Percentiles rank a stretch among this genome's conserved stretches.
phyloP scores from a whole-genome alignment of 2,797 vertebrate species.

The Gymnothorax javanicus region DNA sequence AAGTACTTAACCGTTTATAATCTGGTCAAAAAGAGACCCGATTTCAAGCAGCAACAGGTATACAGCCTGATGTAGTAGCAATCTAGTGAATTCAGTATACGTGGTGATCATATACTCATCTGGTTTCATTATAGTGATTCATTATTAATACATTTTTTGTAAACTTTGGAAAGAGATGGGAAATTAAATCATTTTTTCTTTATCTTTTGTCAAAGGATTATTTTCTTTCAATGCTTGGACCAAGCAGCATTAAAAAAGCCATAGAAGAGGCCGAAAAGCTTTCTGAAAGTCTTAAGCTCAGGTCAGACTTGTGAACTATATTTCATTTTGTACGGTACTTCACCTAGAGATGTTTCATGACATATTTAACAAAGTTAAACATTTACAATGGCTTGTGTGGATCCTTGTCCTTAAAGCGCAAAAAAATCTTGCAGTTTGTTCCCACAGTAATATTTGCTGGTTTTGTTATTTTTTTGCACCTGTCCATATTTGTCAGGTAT shows the following conservation, averaged over 20 bases:
- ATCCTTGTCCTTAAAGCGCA: not conserved
- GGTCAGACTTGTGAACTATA: constrained; percentile 66
- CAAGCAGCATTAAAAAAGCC: constrained; percentile 89
- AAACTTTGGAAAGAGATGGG: not conserved
- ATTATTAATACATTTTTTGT: not conserved
- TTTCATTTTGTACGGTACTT: not conserved
- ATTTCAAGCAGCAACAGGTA: constrained; percentile 96
- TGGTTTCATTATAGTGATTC: not conserved
- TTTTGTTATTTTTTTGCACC: not conserved
- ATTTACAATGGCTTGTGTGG: not conserved
- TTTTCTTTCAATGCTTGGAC: constrained; percentile 86
- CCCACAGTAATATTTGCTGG: not conserved
- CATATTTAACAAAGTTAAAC: not conserved
- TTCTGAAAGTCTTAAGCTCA: constrained; percentile 95
- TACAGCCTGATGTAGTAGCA: not conserved
- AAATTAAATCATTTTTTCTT: not conserved
- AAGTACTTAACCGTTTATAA: constrained; percentile 93
- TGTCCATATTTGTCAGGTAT: constrained; percentile 74
- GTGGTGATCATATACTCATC: not conserved
- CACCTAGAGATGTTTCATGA: not conserved
- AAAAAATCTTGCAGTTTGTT: not conserved
- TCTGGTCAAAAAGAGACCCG: constrained; percentile 90
- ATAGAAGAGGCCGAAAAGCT: constrained; percentile 97
- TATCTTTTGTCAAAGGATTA: constrained; percentile 78
- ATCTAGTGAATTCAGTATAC: not conserved